Conservation (phyloP, 2,797 vertebrate species). For the Steatocranus sp. region DNA sequence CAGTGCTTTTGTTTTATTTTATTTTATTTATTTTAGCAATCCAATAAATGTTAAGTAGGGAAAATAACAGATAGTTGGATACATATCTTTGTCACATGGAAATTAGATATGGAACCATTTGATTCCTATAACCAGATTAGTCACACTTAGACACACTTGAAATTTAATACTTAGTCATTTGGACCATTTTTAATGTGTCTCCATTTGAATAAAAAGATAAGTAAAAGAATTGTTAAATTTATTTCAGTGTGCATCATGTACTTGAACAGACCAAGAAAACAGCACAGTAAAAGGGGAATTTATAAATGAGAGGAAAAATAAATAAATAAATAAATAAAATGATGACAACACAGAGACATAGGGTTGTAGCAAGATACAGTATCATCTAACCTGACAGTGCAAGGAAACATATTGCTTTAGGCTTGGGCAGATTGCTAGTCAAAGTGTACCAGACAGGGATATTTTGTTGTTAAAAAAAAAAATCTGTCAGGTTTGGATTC, state of each 20-base stretch:
- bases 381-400: constrained; percentile 7
- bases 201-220: not conserved
- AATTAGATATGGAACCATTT: not conserved
- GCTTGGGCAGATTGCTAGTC: constrained; percentile 18
- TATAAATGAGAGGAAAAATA: not conserved
- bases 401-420: constrained; percentile 3
- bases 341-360: not conserved
- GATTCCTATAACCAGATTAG: not conserved
- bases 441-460: constrained; percentile 14
- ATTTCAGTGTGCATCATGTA: not conserved
- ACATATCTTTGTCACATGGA: not conserved
- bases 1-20: not conserved
- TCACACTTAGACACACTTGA: not conserved
- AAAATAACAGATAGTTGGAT: not conserved
- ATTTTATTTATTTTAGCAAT: not conserved
- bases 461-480: constrained; percentile 19
- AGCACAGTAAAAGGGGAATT: not conserved
- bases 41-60: not conserved
- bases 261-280: not conserved
- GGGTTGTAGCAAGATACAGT: not conserved
- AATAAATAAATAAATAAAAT: not conserved
- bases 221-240: not conserved
- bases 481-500: constrained; percentile 22
- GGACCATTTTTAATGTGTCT: not conserved
- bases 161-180: not conserved